These are phyloP conservation scores for Megalops cyprinoides DNA, from an alignment of 2,797 vertebrate species.

Conservation along the genomic window DNA sequence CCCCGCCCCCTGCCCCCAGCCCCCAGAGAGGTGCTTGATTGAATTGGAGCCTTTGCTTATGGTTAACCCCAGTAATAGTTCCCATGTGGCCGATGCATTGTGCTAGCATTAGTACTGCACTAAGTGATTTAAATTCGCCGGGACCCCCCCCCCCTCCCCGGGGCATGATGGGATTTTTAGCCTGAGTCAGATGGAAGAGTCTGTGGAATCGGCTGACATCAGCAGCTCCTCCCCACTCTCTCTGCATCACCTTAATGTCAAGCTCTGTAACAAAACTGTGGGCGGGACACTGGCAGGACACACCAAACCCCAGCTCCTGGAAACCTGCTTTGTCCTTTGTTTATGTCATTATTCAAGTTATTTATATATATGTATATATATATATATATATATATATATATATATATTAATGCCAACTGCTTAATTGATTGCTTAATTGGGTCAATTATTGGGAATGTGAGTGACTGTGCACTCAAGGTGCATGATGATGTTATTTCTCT, in stretches of 20 bases:
- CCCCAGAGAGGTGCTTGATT: slow-evolving; percentile 29
- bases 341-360: no score
- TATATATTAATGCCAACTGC: no score
- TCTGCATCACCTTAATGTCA: neutral
- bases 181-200: slow-evolving; percentile 42
- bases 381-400: no score
- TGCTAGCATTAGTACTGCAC: slow-evolving; percentile 42
- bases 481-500: neutral
- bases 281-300: no score
- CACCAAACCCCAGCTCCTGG: neutral
- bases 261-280: neutral
- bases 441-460: neutral
- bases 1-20: neutral
- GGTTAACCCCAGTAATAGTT: slow-evolving; percentile 47
- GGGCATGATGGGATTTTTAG: slow-evolving; percentile 40
- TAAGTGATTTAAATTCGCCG: slow-evolving; percentile 48
- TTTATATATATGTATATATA: no score
- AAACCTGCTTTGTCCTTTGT: neutral
- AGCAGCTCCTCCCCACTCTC: slow-evolving; percentile 32
- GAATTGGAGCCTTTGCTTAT: slow-evolving; percentile 43
- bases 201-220: slow-evolving; percentile 49
- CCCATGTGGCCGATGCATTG: slow-evolving; percentile 44
- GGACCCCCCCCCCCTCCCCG: slow-evolving; percentile 33
- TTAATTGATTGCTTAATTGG: slow-evolving; percentile 7
- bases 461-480: neutral